Evolutionary conservation across 2,888 invertebrate genomes (phyloP).

Genomic region (Dione vanillae): DNA sequence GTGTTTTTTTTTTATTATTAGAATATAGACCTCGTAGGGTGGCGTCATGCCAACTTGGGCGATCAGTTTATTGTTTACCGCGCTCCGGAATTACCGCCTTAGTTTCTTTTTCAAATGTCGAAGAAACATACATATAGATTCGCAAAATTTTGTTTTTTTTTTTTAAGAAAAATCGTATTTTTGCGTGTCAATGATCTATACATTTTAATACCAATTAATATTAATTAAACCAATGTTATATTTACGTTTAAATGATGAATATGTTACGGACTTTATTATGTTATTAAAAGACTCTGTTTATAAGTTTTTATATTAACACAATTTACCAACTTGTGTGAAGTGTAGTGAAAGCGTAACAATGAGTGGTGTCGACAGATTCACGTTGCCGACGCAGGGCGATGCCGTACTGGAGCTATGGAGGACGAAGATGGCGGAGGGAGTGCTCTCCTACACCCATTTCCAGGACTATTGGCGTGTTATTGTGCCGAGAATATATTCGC

Average conservation of each 20-base stretch:
- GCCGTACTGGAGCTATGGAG: conserved; percentile 84
- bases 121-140: not conserved
- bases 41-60: conserved; percentile 64
- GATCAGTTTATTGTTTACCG: conserved; percentile 65
- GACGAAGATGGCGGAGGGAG: conserved; percentile 83
- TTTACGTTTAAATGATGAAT: conserved; percentile 2
- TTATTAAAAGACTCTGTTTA: not conserved
- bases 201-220: not conserved
- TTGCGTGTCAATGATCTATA: conserved; percentile 13
- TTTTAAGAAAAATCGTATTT: not conserved
- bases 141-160: not conserved
- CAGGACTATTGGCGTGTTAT: conserved; percentile 89
- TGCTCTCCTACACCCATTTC: conserved; percentile 86
- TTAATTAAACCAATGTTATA: not conserved
- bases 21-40: conserved; percentile 52
- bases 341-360: conserved; percentile 12
- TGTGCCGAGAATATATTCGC: conserved; percentile 89
- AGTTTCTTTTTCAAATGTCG: conserved; percentile 1
- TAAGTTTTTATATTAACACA: not conserved
- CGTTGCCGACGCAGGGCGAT: conserved; percentile 71
- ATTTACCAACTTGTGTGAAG: not conserved
- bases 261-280: not conserved
- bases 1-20: conserved; percentile 62
- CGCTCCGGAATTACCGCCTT: conserved; percentile 31
- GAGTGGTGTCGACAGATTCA: conserved; percentile 60